Percentiles rank a stretch among this genome's conserved stretches.
These are phyloP conservation scores for Dryas iulia DNA, from an alignment of 1,140 invertebrate species.

Conservation along the genomic window DNA sequence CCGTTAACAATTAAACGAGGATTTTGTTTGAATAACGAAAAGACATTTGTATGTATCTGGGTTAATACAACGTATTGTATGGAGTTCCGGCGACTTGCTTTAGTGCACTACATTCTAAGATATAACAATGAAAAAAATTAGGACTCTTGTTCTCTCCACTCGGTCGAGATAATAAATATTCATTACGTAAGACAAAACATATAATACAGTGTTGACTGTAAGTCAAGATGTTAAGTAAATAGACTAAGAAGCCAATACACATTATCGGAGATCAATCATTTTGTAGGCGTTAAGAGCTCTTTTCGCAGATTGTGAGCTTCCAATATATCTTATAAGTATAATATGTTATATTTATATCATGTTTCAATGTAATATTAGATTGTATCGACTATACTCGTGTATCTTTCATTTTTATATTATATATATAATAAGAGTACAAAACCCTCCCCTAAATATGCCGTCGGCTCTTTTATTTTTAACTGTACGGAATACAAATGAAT, in stretches of 20 bases:
- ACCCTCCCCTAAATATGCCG: background rate
- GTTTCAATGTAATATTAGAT: background rate
- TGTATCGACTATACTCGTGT: background rate
- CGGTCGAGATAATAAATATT: background rate
- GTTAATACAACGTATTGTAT: background rate
- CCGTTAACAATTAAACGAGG: constrained; percentile 19
- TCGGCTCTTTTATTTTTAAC: background rate
- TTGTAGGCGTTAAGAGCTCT: constrained; percentile 1
- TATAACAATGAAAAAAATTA: background rate
- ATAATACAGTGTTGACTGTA: background rate
- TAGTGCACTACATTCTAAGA: background rate
- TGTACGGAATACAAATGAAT: background rate
- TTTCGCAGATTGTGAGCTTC: background rate
- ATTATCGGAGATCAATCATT: constrained; percentile 10
- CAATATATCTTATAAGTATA: no score
- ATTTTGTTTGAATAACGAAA: constrained; percentile 11
- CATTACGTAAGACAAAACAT: background rate
- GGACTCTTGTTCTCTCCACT: background rate
- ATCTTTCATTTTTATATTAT: background rate
- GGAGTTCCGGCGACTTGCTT: background rate
- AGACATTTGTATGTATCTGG: constrained; percentile 6
- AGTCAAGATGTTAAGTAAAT: constrained; percentile 4
- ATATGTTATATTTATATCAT: background rate
- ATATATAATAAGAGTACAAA: background rate
- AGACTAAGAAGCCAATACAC: constrained; percentile 2